Evolutionary conservation across 2,113 vertebrate genomes (phyloP).

Genomic region (Clarias magur): DNA sequence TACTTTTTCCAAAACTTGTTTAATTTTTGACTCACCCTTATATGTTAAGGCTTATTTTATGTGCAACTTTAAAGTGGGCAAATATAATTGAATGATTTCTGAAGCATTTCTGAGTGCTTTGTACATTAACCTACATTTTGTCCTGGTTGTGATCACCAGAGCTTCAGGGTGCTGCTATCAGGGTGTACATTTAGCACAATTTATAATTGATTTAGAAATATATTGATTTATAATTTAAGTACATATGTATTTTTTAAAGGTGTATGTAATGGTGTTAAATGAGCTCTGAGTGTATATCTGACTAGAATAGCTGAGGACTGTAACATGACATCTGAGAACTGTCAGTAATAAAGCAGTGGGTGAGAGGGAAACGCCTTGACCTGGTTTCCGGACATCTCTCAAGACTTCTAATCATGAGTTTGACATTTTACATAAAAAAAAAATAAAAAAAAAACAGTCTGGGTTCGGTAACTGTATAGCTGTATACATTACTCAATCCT

Average conservation of each 20-base stretch:
- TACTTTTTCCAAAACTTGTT: too few species aligned
- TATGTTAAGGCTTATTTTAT: neutral
- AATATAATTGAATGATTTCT: neutral
- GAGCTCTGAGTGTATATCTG: neutral
- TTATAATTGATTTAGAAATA: too few species aligned
- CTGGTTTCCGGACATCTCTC: neutral
- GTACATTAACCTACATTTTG: too few species aligned
- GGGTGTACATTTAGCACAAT: neutral
- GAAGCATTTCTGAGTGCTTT: neutral
- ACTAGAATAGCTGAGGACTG: too few species aligned
- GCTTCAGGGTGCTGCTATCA: neutral
- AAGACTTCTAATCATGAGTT: neutral
- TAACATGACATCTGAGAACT: neutral
- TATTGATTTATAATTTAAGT: neutral
- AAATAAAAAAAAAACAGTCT: neutral
- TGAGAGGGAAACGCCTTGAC: slow-evolving; percentile 1
- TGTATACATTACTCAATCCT: neutral
- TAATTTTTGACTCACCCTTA: neutral
- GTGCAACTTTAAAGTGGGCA: neutral
- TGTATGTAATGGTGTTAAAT: neutral
- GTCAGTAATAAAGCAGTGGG: neutral
- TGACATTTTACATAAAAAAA: neutral
- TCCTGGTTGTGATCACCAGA: neutral
- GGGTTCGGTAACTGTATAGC: too few species aligned
- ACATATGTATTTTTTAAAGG: neutral